Evolutionary conservation across 2,113 vertebrate genomes (phyloP).

Genomic region (Calyptomena viridis): DNA sequence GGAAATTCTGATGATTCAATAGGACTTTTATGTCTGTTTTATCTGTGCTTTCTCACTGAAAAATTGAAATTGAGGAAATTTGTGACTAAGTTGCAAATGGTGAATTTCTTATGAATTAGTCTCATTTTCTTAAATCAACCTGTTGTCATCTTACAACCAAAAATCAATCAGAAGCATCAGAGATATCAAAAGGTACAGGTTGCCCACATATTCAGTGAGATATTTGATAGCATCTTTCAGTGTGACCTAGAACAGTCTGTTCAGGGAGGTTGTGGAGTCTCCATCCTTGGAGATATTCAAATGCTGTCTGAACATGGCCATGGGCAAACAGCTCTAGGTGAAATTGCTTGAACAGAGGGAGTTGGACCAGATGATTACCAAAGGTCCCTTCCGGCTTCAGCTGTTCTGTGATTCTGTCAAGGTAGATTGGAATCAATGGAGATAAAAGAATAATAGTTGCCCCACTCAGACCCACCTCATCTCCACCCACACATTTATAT

Average conservation of each 20-base stretch:
- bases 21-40: not conserved
- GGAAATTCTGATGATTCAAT: not conserved
- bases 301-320: accelerated
- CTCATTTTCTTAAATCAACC: not conserved
- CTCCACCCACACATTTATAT: not conserved
- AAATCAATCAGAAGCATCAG: not conserved
- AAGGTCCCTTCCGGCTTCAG: not conserved
- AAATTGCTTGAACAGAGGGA: not conserved
- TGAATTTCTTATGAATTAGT: not conserved
- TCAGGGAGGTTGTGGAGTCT: not conserved
- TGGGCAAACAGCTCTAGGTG: not conserved
- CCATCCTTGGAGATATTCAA: not conserved
- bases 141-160: not conserved
- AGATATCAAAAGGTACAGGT: not conserved
- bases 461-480: not conserved
- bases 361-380: not conserved
- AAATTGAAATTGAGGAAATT: not conserved
- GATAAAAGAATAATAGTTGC: not conserved
- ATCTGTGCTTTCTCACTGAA: not conserved
- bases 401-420: not conserved
- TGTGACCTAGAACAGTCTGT: not conserved
- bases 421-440: not conserved
- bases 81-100: not conserved
- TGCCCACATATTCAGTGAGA: not conserved
- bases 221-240: not conserved